Conservation (phyloP, 2,797 vertebrate genomes). For the Myotis pilosus region DNA sequence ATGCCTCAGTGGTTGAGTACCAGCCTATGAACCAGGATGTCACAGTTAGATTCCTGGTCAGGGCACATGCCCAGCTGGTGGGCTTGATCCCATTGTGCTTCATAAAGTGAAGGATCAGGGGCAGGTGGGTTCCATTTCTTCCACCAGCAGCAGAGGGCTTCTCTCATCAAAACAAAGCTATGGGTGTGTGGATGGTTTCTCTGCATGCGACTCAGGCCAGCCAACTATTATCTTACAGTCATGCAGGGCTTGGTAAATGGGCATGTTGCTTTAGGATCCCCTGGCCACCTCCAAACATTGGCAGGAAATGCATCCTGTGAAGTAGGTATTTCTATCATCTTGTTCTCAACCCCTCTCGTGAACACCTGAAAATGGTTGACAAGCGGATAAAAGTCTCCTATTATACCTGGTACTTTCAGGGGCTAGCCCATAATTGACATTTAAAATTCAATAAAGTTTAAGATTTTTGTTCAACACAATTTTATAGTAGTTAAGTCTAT, state of each 20-base stretch:
- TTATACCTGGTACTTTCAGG: background rate
- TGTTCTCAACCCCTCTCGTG: background rate
- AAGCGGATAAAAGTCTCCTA: background rate
- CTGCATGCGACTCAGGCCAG: background rate
- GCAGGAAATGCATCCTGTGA: no score
- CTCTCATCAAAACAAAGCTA: background rate
- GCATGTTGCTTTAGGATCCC: background rate
- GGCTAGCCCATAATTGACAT: background rate
- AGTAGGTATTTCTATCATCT: background rate
- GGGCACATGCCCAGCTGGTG: no score
- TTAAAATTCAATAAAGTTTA: background rate
- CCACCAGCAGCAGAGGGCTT: background rate
- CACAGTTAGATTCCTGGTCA: no score
- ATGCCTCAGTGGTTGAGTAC: no score
- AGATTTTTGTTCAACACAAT: background rate
- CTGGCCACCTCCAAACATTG: background rate
- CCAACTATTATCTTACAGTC: background rate
- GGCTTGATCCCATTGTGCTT: background rate
- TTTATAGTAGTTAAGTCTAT: background rate
- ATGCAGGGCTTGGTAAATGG: background rate
- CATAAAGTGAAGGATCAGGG: background rate
- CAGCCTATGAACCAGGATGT: no score
- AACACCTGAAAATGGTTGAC: background rate
- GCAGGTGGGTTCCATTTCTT: background rate
- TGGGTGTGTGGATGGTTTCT: background rate